These are phyloP conservation scores for Prionailurus bengalensis DNA, from an alignment of 2,113 vertebrate species.

Conservation along the genomic window DNA sequence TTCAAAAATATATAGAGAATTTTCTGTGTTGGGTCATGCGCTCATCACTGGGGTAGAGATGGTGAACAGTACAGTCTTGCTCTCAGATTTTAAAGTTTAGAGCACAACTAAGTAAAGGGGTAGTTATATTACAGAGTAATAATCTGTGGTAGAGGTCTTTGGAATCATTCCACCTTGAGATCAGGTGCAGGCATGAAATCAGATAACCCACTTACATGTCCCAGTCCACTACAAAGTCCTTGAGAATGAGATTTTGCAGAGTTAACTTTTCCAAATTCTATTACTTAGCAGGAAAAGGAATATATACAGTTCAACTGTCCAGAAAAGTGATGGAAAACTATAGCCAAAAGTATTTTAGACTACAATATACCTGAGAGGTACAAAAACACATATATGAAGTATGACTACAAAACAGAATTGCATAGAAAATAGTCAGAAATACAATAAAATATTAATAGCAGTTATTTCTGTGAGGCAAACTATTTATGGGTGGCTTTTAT, in stretches of 20 bases:
- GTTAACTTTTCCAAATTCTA: constrained; percentile 23
- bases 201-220: background rate
- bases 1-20: background rate
- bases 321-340: background rate
- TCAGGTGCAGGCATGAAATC: background rate
- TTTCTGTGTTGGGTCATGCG: background rate
- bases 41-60: background rate
- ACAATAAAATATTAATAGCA: background rate
- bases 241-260: background rate
- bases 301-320: background rate
- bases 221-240: background rate
- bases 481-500: background rate
- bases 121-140: background rate
- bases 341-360: background rate
- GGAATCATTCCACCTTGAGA: background rate
- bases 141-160: background rate
- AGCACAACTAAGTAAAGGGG: background rate
- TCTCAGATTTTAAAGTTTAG: constrained; percentile 13
- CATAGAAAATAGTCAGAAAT: constrained; percentile 1
- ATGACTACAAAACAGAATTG: background rate
- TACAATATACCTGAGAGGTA: background rate
- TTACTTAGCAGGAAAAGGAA: constrained; percentile 11
- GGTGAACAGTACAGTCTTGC: background rate
- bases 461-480: background rate
- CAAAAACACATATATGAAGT: background rate